Evolutionary conservation across 2,888 invertebrate species (phyloP).

Genomic region (Danaus chrysippus): DNA sequence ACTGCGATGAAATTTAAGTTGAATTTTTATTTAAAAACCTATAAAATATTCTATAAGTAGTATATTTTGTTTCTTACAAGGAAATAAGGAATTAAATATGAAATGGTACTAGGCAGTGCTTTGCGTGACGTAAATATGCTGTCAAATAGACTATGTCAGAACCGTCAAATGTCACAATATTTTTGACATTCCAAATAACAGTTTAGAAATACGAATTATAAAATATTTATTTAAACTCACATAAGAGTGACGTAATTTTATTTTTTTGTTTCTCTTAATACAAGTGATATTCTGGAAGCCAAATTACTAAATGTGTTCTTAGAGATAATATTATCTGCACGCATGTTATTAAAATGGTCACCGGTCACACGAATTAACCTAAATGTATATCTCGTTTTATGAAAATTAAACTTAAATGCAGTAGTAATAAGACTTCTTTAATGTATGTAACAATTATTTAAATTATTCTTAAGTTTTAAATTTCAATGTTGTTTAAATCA

Average conservation of each 20-base stretch:
- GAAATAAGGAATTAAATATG: constrained; percentile 1
- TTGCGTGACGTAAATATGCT: constrained; percentile 11
- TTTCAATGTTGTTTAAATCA: constrained; percentile 36
- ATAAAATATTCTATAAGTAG: constrained; percentile 5
- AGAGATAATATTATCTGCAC: constrained; percentile 51
- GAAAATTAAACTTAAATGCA: constrained; percentile 28
- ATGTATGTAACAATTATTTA: background rate
- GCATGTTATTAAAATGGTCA: constrained; percentile 42
- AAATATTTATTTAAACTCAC: too few relatives aligned
- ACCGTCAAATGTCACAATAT: background rate
- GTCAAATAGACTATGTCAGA: background rate
- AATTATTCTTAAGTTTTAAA: constrained; percentile 26
- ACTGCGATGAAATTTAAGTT: constrained; percentile 11
- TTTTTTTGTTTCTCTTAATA: background rate
- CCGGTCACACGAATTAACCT: constrained; percentile 36
- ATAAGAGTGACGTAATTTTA: background rate
- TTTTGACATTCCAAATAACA: background rate
- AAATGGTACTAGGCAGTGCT: constrained; percentile 20
- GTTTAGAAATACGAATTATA: too few relatives aligned
- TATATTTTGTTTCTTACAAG: background rate
- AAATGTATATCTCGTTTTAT: constrained; percentile 43
- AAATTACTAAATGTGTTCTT: background rate
- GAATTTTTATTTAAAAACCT: constrained; percentile 4
- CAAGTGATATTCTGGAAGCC: background rate
- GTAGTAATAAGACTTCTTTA: constrained; percentile 17